Base-by-base conservation (phyloP, 2,797 vertebrate genomes). In the Myripristis murdjan region DNA sequence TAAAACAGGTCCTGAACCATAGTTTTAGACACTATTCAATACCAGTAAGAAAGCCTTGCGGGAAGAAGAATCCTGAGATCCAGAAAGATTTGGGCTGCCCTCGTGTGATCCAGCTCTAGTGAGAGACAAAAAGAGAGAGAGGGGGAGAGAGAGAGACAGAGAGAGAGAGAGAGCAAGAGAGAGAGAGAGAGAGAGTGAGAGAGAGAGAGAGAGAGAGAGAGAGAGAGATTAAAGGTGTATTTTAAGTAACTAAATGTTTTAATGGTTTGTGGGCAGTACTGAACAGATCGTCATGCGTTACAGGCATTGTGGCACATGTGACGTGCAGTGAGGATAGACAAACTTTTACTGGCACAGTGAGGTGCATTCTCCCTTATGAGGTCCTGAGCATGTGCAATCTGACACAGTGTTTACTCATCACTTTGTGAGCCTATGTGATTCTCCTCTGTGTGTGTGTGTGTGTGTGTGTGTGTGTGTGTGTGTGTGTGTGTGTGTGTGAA, bases 41-140 rank as follows among this genome's bases (percentile, higher is more conserved):
- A 96, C 94, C 94, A 81, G 95, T 96, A 12, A 97, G 93, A 89
- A 97, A 96, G 81, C 95, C 95, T 90, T 94, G 93, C 73, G 93
- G 94, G 52, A 97, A 96, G 93, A 95, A 96, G 82, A 97, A 95
- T 66, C 87, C 93, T 0, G 93, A 95, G 77, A 96, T 95, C 94
- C 94, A 97, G 79, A 95, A 96, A 58, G 93, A 96, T 84, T 91
- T 96, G 26, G 96, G 96, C 63, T 88, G 92, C 63, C 94, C 94
- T 60, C 64, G 85, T 75, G 66, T 91, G 78, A 96, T 95, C 94
- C 94, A 96, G 44, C 57, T 79, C 93, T 96, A 61, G 20, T 70
- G 41, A 41, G 23, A 54, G 39, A 54, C 20, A 68, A n/a, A 65
- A 5, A 48, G 9, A 59, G 18, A 60, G 22, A 65, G 28, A 52